These are phyloP conservation scores for Heliothis subflexa DNA, from an alignment of 1,140 invertebrate species.

Conservation along the genomic window DNA sequence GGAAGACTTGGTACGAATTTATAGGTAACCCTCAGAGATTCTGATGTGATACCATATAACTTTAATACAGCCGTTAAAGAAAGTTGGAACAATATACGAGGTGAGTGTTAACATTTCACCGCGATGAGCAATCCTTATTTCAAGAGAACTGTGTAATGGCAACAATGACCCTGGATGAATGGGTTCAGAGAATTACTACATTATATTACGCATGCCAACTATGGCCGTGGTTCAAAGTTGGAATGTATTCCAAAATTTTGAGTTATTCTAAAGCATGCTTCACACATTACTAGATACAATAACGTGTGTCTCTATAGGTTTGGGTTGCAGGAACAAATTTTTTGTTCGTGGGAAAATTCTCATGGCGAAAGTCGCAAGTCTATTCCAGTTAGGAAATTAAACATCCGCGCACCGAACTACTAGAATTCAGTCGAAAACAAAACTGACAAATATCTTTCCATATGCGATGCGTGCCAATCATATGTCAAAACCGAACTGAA, in stretches of 20 bases:
- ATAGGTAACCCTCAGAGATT: neutral
- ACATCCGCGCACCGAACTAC: neutral
- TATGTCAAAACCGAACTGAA: slow-evolving; percentile 15
- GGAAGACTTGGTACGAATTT: neutral
- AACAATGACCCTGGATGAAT: neutral
- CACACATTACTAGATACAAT: neutral
- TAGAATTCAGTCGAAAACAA: slow-evolving; percentile 7
- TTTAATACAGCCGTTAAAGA: neutral
- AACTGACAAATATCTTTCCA: slow-evolving; percentile 20
- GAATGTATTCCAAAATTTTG: too few relatives aligned
- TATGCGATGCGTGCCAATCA: slow-evolving; percentile 12
- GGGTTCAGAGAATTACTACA: neutral
- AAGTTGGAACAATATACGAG: neutral
- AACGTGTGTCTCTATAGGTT: neutral
- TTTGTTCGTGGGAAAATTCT: neutral
- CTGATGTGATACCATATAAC: neutral
- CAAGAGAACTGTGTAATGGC: neutral
- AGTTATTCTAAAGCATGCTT: neutral
- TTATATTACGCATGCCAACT: neutral
- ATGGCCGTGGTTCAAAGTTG: neutral
- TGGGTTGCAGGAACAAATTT: neutral
- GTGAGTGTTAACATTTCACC: neutral
- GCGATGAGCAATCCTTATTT: neutral
- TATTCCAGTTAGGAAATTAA: neutral
- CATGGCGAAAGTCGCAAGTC: neutral